Base-by-base conservation (phyloP, 2,797 vertebrate species). In the Menidia menidia region DNA sequence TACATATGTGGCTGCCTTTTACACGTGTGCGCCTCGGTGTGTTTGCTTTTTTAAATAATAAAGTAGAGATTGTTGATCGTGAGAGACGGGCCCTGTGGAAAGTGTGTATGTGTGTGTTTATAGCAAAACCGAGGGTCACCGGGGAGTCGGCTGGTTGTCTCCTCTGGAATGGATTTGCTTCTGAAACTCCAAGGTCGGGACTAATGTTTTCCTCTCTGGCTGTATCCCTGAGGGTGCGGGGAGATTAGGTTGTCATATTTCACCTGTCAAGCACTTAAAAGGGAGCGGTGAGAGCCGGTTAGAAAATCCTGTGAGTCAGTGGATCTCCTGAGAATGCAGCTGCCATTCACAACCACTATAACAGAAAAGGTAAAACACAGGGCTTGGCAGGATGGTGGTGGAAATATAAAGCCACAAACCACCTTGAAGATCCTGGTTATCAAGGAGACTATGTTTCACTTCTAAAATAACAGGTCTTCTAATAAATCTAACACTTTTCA, bases 241-340 rank as follows among this genome's bases (percentile, higher is more conserved):
- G 81, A 89, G 90, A 92, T 91, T 88, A 90, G 74, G 68, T 76
- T 71, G 86, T 83, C 85, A 77, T 93, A 92, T 92, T 92, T 92
- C 89, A 92, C 84, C 77, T 91, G 89, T 89, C 87, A 87, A 67
- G 88, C 69, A 78, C 84, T 89, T 90, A 62, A 88, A 87, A 87
- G 71, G 78, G 77, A 64, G 33, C 51, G 35, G 80, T 19, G 59
- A 77, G 74, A 18, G 59, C 44, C 44, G 18, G 44, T 39, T 60
- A 9, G 33, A 71, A 52, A 75, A 50, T 69, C 57, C 56, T 39
- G 60, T 4, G 56, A 76, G 68, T 60, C n/a, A 3, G 6, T 15
- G 66, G 73, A 68, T 86, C 80, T 71, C 76, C 67, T 39, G 77
- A 70, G 81, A 80, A 83, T 73, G 16, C 85, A 87, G 87, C 86